These are phyloP conservation scores for Phyllotreta cruciferae DNA, from an alignment of 2,888 invertebrate species.

Conservation along the genomic window DNA sequence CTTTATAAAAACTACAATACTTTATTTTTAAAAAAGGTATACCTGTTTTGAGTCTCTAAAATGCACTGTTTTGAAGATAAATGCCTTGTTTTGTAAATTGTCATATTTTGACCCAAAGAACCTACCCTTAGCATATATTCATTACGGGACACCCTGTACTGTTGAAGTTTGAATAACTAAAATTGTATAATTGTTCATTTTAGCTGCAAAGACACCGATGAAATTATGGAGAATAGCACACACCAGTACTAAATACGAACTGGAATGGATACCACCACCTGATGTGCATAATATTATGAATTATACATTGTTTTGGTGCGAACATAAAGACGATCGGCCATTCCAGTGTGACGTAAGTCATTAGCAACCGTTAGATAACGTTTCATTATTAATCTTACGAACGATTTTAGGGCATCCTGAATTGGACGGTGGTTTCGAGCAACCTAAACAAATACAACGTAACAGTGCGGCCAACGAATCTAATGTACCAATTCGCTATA, in stretches of 20 bases:
- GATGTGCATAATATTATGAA: constrained; percentile 61
- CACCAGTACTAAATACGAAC: constrained; percentile 66
- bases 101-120: too few species aligned
- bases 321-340: constrained; percentile 53
- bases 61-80: too few species aligned
- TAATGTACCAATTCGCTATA: constrained; percentile 78
- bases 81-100: too few species aligned
- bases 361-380: constrained; percentile 1
- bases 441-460: constrained; percentile 65
- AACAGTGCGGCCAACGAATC: constrained; percentile 50
- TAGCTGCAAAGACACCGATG: constrained; percentile 42
- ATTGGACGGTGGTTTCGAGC: constrained; percentile 66
- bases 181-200: too few species aligned
- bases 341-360: constrained; percentile 57
- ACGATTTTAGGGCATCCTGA: constrained; percentile 64
- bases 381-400: too few species aligned
- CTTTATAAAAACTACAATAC: too few species aligned
- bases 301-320: constrained; percentile 82
- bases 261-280: constrained; percentile 74
- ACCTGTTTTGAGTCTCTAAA: too few species aligned
- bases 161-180: too few species aligned
- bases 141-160: too few species aligned
- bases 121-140: too few species aligned
- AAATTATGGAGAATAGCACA: constrained; percentile 68
- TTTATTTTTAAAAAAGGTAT: too few species aligned